These are phyloP conservation scores for Syrphus vitripennis DNA, from an alignment of 2,888 invertebrate species.

Conservation along the genomic window DNA sequence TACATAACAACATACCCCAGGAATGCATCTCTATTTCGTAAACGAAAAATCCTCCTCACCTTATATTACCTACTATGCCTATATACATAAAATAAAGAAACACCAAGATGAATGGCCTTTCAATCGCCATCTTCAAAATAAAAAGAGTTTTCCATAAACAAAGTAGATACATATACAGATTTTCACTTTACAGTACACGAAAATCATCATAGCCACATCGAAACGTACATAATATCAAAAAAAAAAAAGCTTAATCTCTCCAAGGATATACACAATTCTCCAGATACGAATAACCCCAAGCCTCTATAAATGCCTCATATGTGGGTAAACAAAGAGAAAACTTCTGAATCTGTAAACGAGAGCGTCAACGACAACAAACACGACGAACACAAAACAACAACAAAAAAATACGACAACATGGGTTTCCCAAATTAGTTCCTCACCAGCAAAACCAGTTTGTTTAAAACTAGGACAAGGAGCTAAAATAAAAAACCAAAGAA, in stretches of 20 bases:
- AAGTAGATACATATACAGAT: not conserved
- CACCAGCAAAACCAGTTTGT: constrained; percentile 63
- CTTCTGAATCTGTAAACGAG: constrained; percentile 15
- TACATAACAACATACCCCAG: no score
- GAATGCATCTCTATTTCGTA: no score
- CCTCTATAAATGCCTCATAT: not conserved
- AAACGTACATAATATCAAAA: constrained; percentile 44
- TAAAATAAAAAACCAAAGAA: constrained; percentile 51
- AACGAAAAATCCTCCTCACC: no score
- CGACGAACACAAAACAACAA: not conserved
- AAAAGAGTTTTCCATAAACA: constrained; percentile 32
- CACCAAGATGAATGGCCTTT: constrained; percentile 34
- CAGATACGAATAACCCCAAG: not conserved
- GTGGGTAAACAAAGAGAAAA: constrained; percentile 39
- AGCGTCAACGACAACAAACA: not conserved
- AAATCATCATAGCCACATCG: not conserved
- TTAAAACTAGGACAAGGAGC: constrained; percentile 70
- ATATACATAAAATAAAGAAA: not conserved
- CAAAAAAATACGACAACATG: not conserved
- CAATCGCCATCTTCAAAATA: constrained; percentile 35
- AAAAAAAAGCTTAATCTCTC: constrained; percentile 54
- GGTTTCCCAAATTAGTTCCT: constrained; percentile 66
- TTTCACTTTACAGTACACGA: constrained; percentile 12
- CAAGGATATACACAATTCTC: constrained; percentile 50
- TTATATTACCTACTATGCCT: no score